phyloP scores from a whole-genome alignment of 2,888 invertebrate species.

The Rutpela maculata region DNA sequence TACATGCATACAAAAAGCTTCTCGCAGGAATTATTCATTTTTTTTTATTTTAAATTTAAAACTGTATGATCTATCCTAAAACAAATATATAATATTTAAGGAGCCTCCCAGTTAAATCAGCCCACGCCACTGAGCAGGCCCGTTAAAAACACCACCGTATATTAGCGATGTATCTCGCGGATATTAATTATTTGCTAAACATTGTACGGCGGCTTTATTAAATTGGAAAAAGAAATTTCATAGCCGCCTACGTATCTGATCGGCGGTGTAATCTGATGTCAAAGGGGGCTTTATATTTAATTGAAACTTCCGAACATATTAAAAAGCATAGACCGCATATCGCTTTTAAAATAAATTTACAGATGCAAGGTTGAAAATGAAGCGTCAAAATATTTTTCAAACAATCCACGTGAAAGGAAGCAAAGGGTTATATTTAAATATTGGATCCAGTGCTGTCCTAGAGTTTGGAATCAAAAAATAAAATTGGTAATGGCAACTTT shows the following conservation, averaged over 20 bases:
- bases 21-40: too few relatives aligned
- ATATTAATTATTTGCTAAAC: conserved; percentile 67
- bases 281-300: conserved; percentile 67
- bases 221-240: conserved; percentile 70
- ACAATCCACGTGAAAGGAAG: not conserved
- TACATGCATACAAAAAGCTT: too few relatives aligned
- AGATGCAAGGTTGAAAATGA: not conserved
- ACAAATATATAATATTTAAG: too few relatives aligned
- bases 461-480: too few relatives aligned
- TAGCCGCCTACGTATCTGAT: conserved; percentile 65
- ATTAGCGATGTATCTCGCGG: conserved; percentile 48
- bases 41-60: too few relatives aligned
- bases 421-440: not conserved
- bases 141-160: conserved; percentile 3
- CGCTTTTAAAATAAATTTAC: not conserved
- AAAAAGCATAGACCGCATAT: conserved; percentile 56
- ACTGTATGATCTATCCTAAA: too few relatives aligned
- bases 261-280: conserved; percentile 66
- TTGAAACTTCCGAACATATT: conserved; percentile 71
- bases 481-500: too few relatives aligned
- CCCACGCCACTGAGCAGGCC: not conserved
- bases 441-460: not conserved
- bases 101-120: not conserved
- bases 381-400: not conserved
- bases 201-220: conserved; percentile 68